Percentiles rank a stretch among this genome's conserved stretches.
phyloP scores from a whole-genome alignment of 2,888 invertebrate genomes.

The Petrolisthes manimaculis region DNA sequence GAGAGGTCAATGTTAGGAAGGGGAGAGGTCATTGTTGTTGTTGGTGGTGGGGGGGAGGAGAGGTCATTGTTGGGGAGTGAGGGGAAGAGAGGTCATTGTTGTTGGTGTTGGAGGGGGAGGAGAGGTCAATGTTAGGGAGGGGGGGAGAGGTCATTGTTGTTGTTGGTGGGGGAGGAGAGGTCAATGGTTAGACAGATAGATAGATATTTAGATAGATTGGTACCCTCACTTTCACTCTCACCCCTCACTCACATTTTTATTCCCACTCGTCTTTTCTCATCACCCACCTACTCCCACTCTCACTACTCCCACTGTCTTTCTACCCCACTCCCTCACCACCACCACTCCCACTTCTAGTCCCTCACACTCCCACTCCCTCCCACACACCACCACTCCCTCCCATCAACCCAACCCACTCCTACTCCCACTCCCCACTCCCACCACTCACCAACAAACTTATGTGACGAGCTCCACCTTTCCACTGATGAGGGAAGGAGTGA shows the following conservation, averaged over 20 bases:
- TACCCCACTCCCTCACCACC: no score
- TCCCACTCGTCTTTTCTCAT: not conserved
- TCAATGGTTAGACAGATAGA: not conserved
- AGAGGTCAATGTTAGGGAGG: not conserved
- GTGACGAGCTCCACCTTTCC: constrained; percentile 94
- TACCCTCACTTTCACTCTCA: no score
- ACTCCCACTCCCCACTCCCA: not conserved
- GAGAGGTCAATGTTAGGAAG: not conserved
- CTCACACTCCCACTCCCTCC: no score
- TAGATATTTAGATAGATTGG: no score
- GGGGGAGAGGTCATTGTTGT: not conserved
- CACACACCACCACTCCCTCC: no score
- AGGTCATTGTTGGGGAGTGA: not conserved
- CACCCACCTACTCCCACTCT: no score
- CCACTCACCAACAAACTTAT: constrained; percentile 88
- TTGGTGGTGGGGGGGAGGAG: constrained; percentile 79
- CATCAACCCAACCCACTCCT: no score
- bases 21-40: constrained; percentile 79
- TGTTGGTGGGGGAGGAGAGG: not conserved
- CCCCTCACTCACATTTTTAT: not conserved
- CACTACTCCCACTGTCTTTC: no score
- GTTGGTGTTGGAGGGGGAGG: not conserved
- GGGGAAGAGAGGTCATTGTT: not conserved
- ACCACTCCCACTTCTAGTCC: no score
- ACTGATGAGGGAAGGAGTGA: constrained; percentile 90